These are phyloP conservation scores for Tipula helvola DNA, from an alignment of 2,888 invertebrate species.

Conservation along the genomic window DNA sequence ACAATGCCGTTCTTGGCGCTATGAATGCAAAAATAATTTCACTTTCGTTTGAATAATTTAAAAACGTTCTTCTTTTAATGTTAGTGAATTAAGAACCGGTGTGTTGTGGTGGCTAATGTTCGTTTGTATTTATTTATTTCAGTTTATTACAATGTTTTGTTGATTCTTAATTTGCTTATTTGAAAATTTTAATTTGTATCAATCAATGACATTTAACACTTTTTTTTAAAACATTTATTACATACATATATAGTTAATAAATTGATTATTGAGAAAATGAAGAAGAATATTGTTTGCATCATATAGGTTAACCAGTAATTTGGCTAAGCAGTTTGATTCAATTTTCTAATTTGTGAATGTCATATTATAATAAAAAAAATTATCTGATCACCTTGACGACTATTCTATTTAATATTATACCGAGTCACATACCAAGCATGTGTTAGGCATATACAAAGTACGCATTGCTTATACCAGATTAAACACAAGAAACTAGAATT, in stretches of 20 bases:
- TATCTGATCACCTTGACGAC: not conserved
- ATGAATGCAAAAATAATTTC: not conserved
- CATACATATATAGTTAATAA: not conserved
- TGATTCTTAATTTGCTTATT: not conserved
- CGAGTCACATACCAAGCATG: not conserved
- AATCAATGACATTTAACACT: not conserved
- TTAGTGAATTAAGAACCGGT: not conserved
- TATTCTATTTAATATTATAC: not conserved
- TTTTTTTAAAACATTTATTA: not conserved
- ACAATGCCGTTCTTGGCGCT: not conserved
- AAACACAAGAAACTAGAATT: not conserved
- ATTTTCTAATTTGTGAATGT: not conserved
- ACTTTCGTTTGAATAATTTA: not conserved
- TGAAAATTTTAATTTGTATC: not conserved
- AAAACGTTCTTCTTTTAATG: not conserved
- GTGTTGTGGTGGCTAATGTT: not conserved
- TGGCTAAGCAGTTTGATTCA: not conserved
- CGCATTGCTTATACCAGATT: not conserved
- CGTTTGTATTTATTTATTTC: not conserved
- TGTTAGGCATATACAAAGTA: not conserved
- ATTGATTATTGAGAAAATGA: not conserved
- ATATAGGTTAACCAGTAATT: not conserved
- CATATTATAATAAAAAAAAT: not conserved
- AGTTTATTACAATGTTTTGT: not conserved
- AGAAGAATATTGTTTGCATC: not conserved